Base-by-base conservation (phyloP, 2,888 invertebrate species). In the Dastarcus helophoroides region DNA sequence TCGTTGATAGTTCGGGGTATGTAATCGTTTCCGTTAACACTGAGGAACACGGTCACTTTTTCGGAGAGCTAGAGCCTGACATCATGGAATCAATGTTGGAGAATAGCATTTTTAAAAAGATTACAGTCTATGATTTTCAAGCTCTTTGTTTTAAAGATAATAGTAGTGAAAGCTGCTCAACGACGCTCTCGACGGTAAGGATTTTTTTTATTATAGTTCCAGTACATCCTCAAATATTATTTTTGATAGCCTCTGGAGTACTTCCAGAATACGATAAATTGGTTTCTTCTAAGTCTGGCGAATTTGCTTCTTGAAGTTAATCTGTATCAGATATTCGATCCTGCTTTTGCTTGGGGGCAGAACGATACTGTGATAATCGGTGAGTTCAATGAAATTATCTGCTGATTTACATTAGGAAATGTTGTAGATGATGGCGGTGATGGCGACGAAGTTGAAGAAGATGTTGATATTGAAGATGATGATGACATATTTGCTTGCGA, bases 1-100 rank as follows among this genome's bases (percentile, higher is more conserved):
- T 94, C n/a, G 68, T 94, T 22, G 94, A 94, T 55, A 84, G 82
- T 55, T 88, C 89, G 47, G 94, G 90, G 0, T 94, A 89, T 56
- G 69, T 90, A 4, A 71, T 93, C 2, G 65, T 86, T 6, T 75
- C 85, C 0, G 71, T 76, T 44, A 66, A 73, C n/a, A 63, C 74
- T 11, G 61, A 67, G 17, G 65, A 70, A 21, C 68, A 81, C 28
- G 91, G 93, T 0, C 68, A 68, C 44, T 93, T 94, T 63, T 88
- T 93, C 56, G 93, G 93, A 0, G 79, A 79, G 38, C 65, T 84
- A 14, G 77, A 84, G 43, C 78, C 79, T 7, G 74, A 78, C 17
- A 73, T 90, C 2, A 74, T 91, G 72, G 69, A 76, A 31, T 71
- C 76, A 1, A 76, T 90, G 67, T 65, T 89, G 2, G 63, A 72